Conservation (phyloP, 2,888 invertebrate genomes). For the Acrocyrtus sp. region DNA sequence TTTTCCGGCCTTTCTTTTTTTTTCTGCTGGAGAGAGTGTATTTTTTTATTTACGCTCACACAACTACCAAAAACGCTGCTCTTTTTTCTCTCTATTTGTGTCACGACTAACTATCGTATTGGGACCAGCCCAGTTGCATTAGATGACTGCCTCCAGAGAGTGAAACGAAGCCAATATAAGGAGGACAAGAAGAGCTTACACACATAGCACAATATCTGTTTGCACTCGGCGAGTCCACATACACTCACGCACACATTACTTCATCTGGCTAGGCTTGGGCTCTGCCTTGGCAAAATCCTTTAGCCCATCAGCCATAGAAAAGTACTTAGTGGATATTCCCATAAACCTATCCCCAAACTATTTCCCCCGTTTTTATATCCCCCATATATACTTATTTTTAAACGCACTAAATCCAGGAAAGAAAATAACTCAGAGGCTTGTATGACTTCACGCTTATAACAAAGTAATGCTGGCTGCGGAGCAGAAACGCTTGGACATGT, state of each 20-base stretch:
- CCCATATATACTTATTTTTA: no score
- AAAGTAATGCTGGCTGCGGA: no score
- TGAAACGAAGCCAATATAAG: conserved; percentile 26
- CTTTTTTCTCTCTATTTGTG: conserved; percentile 22
- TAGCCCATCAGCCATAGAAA: not conserved
- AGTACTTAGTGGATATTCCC: not conserved
- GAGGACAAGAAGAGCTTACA: conserved; percentile 2
- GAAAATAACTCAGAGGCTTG: no score
- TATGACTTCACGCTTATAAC: not conserved
- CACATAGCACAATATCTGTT: conserved; percentile 15
- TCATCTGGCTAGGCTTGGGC: not conserved
- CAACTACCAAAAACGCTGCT: not conserved
- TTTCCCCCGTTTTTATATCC: no score
- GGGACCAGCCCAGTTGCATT: conserved; percentile 43
- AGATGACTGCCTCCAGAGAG: conserved; percentile 34
- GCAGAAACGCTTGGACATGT: not conserved
- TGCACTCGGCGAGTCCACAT: conserved; percentile 22
- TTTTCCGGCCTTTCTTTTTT: not conserved
- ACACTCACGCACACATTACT: conserved; percentile 16
- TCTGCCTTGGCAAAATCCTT: not conserved
- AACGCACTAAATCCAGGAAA: no score
- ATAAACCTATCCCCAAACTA: no score
- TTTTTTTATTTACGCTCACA: not conserved
- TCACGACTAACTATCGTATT: conserved; percentile 42
- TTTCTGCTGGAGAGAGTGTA: no score